Conservation (phyloP, 2,113 vertebrate genomes). For the Caretta caretta region DNA sequence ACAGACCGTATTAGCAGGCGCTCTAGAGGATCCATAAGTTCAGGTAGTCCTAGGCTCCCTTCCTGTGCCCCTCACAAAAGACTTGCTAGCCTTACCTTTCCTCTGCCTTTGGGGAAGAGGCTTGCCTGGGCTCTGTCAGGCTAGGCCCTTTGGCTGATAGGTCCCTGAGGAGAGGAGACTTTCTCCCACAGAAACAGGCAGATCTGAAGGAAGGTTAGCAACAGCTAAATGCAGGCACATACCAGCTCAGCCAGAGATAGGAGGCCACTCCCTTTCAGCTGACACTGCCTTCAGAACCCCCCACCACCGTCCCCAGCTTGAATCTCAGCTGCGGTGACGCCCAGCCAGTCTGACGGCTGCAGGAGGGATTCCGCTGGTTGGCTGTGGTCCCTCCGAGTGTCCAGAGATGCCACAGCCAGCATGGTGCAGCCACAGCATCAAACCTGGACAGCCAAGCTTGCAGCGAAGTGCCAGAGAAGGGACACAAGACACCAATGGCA, state of each 20-base stretch:
- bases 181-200: neutral
- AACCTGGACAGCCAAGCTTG: neutral
- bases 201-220: neutral
- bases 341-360: neutral
- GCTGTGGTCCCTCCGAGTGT: rapidly evolving
- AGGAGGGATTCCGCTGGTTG: neutral
- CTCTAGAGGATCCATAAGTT: neutral
- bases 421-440: neutral
- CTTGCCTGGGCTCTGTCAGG: neutral
- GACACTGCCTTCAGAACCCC: neutral
- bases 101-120: neutral
- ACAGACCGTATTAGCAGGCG: neutral
- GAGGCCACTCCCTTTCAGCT: neutral
- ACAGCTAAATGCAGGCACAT: neutral
- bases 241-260: neutral
- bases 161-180: neutral
- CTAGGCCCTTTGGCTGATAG: neutral
- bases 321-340: neutral
- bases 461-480: too few relatives aligned
- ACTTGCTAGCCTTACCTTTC: neutral
- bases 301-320: rapidly evolving
- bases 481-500: neutral
- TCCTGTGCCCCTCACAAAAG: neutral
- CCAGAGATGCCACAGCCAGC: neutral
- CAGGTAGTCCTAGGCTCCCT: neutral